Conservation (phyloP, 2,888 invertebrate species). For the Anticlea derivata region DNA sequence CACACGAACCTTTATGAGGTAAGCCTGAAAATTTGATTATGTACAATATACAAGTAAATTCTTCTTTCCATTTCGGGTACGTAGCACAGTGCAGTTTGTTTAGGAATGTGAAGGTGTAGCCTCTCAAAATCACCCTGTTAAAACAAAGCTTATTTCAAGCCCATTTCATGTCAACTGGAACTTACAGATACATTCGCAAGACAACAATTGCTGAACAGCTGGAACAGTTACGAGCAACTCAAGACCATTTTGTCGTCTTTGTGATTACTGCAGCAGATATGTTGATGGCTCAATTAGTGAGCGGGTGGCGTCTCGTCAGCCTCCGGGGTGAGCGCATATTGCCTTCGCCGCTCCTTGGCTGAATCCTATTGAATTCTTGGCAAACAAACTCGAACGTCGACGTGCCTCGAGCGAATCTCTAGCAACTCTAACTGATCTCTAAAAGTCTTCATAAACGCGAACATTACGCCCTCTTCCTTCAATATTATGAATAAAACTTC, state of each 20-base stretch:
- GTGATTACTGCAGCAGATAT: conserved; percentile 51
- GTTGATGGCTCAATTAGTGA: conserved; percentile 63
- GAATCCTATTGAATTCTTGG: conserved; percentile 64
- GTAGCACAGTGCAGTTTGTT: too few relatives aligned
- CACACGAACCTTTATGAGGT: not conserved
- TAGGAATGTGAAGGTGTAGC: too few relatives aligned
- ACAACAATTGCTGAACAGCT: conserved; percentile 25
- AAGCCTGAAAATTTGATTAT: too few relatives aligned
- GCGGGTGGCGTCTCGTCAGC: conserved; percentile 45
- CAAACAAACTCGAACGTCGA: conserved; percentile 46
- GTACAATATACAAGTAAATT: too few relatives aligned
- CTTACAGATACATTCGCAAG: conserved; percentile 31
- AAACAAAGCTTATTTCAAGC: conserved; percentile 7
- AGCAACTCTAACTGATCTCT: conserved; percentile 30
- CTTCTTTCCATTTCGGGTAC: too few relatives aligned
- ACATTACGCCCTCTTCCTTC: conserved; percentile 39
- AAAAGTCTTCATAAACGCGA: conserved; percentile 34
- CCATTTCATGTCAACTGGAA: conserved; percentile 1
- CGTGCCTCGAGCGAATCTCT: conserved; percentile 27
- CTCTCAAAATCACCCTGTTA: not conserved
- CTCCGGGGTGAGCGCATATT: conserved; percentile 49
- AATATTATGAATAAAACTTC: conserved; percentile 30
- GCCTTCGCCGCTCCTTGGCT: conserved; percentile 42
- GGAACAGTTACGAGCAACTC: conserved; percentile 42
- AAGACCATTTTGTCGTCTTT: conserved; percentile 33